Percentiles rank a stretch among this genome's conserved stretches.
Conservation (phyloP, 2,113 vertebrate species). For the Austrofundulus limnaeus region DNA sequence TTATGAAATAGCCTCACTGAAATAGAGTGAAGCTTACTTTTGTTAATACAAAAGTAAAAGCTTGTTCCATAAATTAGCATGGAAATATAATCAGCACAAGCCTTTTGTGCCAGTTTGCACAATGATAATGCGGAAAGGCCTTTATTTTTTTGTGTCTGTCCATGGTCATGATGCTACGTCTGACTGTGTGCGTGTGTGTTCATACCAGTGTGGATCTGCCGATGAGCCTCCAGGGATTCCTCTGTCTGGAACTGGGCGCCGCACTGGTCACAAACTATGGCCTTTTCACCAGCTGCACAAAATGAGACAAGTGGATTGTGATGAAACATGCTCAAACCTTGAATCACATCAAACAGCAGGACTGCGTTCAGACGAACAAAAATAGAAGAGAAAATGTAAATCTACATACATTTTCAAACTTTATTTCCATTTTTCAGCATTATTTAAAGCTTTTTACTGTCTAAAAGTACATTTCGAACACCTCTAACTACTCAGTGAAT, state of each 20-base stretch:
- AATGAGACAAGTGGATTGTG: slow-evolving; percentile 7
- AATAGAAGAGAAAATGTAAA: background rate
- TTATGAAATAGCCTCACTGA: too few species aligned
- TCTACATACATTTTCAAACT: too few species aligned
- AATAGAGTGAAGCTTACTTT: too few species aligned
- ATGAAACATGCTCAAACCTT: background rate
- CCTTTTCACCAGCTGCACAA: slow-evolving; percentile 90
- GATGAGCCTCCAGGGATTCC: slow-evolving; percentile 92
- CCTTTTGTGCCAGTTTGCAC: background rate
- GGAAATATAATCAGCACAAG: background rate
- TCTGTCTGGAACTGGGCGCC: slow-evolving; percentile 97
- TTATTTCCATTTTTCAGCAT: too few species aligned
- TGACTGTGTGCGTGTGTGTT: slow-evolving; percentile 17
- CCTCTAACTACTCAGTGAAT: too few species aligned
- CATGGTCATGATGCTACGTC: slow-evolving; percentile 9
- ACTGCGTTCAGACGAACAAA: background rate
- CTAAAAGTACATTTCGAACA: too few species aligned
- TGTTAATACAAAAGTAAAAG: background rate
- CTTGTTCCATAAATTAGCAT: background rate
- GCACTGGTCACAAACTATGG: slow-evolving; percentile 96
- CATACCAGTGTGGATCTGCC: slow-evolving; percentile 94
- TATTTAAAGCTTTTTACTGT: too few species aligned
- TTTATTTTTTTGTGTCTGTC: slow-evolving; percentile 21
- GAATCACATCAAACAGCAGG: background rate
- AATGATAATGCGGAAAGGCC: background rate